Base-by-base conservation (phyloP, 1,140 invertebrate species). In the Drosophila kikkawai region DNA sequence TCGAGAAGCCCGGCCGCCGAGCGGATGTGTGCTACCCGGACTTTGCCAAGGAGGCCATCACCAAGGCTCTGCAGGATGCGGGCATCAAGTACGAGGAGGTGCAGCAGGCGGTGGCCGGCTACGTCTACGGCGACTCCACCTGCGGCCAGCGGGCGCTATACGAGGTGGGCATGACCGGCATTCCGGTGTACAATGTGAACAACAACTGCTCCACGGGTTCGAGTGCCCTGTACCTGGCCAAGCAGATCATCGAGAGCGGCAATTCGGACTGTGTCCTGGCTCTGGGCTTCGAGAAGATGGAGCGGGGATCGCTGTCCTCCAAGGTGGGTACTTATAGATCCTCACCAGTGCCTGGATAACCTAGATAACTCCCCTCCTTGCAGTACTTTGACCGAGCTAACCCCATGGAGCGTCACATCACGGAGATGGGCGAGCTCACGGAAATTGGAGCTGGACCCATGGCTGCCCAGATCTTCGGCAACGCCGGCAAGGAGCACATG, bases 221-320 rank as follows among this genome's bases (percentile, higher is more conserved):
- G 0, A 97, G 97, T 58, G 99, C 99, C 4, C 92, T 99, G 1
- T 95, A 96, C 67, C 93, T 99, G 85, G 98, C 96, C 1, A 98
- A 98, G 91, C 97, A 99, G 93, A 94, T 99, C 9, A 94, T 99
- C 19, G 96, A 98, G 94, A 95, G 92, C 98, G 97, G 97, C 12
- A 94, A 95, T 76, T 95, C 95, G 17, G 96, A 99, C 91, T 98
- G 99, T 93, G 96, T 97, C 1, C 93, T 99, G 42, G 99, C 98
- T 19, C 91, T 99, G 48, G 99, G 99, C 6, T 99, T 99, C 93
- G 99, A 99, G 91, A 99, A 99, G 93, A 99, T 99, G 99, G 96
- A 98, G 81, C 94, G 95, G 50, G 99, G 99, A 1, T 98, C 98
- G 15, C 94, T 99, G 3, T 94, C 95, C 17, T 94, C 95, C 0